phyloP scores from a whole-genome alignment of 2,888 invertebrate species.

The Pristionchus arcanus region DNA sequence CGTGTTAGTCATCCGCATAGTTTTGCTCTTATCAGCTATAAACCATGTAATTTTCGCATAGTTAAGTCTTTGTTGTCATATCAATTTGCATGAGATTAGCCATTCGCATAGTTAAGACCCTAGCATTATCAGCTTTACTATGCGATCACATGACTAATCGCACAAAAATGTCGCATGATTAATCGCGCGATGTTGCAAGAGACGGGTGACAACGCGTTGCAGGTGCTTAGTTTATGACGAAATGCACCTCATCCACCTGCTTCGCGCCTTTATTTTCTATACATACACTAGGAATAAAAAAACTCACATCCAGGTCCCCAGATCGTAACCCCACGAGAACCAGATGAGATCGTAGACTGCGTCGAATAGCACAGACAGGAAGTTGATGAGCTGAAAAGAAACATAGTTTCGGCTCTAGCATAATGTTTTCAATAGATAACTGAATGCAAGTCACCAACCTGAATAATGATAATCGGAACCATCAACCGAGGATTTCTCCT shows the following conservation, averaged over 20 bases:
- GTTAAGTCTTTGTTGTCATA: too few relatives aligned
- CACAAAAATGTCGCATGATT: not conserved
- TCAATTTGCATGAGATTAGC: not conserved
- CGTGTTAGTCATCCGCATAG: too few relatives aligned
- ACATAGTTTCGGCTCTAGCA: too few relatives aligned
- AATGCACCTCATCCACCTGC: not conserved
- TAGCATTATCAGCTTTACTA: not conserved
- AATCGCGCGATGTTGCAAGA: not conserved
- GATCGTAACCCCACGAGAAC: not conserved
- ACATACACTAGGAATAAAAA: not conserved
- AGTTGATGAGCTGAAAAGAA: not conserved
- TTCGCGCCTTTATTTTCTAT: too few relatives aligned
- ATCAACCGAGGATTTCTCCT: not conserved
- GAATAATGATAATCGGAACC: slow-evolving; percentile 21
- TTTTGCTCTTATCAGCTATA: too few relatives aligned
- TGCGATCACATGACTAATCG: not conserved
- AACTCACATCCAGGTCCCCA: not conserved
- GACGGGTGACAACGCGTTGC: not conserved
- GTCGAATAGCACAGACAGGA: not conserved
- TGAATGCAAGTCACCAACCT: not conserved
- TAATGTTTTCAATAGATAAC: too few relatives aligned
- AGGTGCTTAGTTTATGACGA: not conserved
- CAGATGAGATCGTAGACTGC: slow-evolving; percentile 23
- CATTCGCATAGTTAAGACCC: not conserved
- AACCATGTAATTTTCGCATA: too few relatives aligned